These are phyloP conservation scores for Pheosia gnoma DNA, from an alignment of 2,888 invertebrate genomes.

Conservation along the genomic window DNA sequence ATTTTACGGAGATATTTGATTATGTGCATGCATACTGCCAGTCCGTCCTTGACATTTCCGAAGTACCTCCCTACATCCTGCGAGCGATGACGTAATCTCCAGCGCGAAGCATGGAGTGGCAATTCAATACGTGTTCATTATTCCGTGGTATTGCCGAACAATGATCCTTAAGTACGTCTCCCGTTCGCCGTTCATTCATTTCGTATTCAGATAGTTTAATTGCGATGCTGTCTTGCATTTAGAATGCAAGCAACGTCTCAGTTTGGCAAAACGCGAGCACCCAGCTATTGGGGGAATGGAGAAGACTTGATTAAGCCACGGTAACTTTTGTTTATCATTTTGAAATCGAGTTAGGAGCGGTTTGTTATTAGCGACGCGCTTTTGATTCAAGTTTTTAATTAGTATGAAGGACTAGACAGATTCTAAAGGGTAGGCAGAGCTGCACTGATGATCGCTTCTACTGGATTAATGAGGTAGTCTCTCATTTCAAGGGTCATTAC, in stretches of 20 bases:
- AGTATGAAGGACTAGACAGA: too few species aligned
- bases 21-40: neutral
- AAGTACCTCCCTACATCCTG: neutral
- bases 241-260: conserved; percentile 52
- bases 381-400: too few species aligned
- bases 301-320: conserved; percentile 33
- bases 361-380: conserved; percentile 14
- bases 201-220: conserved; percentile 63
- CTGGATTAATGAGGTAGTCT: too few species aligned
- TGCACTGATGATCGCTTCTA: too few species aligned
- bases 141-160: conserved; percentile 20
- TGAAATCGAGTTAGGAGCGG: conserved; percentile 26
- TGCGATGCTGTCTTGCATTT: conserved; percentile 57
- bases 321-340: conserved; percentile 38
- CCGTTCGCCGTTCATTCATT: conserved; percentile 44
- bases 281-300: conserved; percentile 30
- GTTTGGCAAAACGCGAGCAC: conserved; percentile 35
- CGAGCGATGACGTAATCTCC: neutral
- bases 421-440: too few species aligned
- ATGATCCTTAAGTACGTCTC: conserved; percentile 34
- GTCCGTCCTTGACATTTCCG: conserved; percentile 1
- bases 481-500: too few species aligned
- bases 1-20: neutral
- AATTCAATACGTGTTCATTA: conserved; percentile 1
- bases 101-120: neutral